Conservation (phyloP, 2,113 vertebrate species). For the Phylloscopus trochiloides region DNA sequence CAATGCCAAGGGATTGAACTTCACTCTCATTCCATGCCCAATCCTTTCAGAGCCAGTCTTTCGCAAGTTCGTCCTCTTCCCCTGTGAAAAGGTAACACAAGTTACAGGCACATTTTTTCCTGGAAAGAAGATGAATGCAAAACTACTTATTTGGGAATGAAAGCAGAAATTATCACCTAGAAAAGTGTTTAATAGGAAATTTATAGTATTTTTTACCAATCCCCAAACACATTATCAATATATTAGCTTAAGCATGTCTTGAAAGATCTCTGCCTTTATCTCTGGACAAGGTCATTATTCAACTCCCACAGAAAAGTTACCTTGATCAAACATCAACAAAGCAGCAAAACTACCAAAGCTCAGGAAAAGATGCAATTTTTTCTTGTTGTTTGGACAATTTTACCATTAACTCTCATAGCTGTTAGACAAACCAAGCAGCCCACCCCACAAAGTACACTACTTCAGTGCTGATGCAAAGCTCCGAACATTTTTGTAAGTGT, state of each 20-base stretch:
- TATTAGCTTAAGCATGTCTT: neutral
- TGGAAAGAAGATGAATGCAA: neutral
- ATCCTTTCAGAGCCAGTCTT: slow-evolving; percentile 91
- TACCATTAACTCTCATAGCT: neutral
- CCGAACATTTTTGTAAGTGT: neutral
- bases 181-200: neutral
- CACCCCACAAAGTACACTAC: neutral
- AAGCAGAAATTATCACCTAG: neutral
- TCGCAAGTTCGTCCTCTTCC: slow-evolving; percentile 94
- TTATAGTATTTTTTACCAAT: neutral
- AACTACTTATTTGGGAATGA: neutral
- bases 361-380: neutral
- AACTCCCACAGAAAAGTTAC: neutral
- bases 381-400: neutral
- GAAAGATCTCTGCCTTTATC: neutral
- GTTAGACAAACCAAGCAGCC: neutral
- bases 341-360: neutral
- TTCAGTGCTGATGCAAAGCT: neutral
- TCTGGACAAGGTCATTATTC: neutral
- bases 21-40: slow-evolving; percentile 92
- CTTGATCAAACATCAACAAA: neutral
- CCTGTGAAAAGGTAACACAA: slow-evolving; percentile 69
- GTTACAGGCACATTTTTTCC: neutral
- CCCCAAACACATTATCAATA: neutral
- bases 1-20: slow-evolving; percentile 94